phyloP scores from a whole-genome alignment of 2,888 invertebrate species.

The Mythimna vitellina region DNA sequence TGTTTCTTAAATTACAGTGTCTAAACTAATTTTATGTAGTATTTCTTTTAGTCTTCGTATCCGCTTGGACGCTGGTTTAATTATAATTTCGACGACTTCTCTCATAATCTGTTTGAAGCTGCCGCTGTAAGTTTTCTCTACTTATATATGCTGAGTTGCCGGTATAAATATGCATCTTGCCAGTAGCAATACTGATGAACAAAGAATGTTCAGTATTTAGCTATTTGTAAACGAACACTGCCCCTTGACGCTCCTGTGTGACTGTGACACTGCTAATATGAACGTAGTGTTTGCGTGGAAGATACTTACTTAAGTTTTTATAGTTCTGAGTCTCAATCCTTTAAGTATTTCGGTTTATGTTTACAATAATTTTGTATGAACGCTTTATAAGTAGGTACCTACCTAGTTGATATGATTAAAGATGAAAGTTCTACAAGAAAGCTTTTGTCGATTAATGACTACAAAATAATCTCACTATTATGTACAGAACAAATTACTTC shows the following conservation, averaged over 20 bases:
- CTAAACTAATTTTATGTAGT: constrained; percentile 27
- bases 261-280: constrained; percentile 42
- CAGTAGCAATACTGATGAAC: constrained; percentile 68
- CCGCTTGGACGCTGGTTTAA: constrained; percentile 17
- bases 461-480: constrained; percentile 20
- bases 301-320: constrained; percentile 28
- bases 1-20: constrained; percentile 33
- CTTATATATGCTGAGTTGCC: constrained; percentile 50
- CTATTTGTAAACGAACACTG: constrained; percentile 76
- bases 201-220: constrained; percentile 56
- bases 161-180: constrained; percentile 73
- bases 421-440: constrained; percentile 37
- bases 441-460: constrained; percentile 39
- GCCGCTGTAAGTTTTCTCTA: constrained; percentile 31
- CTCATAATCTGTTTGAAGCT: constrained; percentile 33
- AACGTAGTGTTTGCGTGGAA: constrained; percentile 20
- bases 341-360: constrained; percentile 57
- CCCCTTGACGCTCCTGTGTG: constrained; percentile 69
- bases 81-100: constrained; percentile 30
- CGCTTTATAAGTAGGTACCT: constrained; percentile 45
- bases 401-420: constrained; percentile 53
- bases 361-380: constrained; percentile 50
- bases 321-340: constrained; percentile 46
- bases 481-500: constrained; percentile 33
- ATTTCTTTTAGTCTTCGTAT: constrained; percentile 18